Evolutionary conservation across 2,888 invertebrate species (phyloP).

Genomic region (Tenthredo notha): DNA sequence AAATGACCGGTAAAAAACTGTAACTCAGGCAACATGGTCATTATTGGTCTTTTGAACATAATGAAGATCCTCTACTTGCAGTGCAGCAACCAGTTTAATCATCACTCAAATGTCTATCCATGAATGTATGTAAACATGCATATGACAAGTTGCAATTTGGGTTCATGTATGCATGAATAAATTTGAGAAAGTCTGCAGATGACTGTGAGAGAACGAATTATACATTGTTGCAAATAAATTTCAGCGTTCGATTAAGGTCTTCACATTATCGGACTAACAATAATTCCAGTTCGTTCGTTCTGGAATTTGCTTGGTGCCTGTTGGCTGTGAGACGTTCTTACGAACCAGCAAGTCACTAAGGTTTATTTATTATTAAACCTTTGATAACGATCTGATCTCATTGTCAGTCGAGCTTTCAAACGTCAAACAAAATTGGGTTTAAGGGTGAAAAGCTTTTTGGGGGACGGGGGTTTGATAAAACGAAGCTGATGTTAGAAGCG

Average conservation of each 20-base stretch:
- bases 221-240: background rate
- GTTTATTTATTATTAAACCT: slow-evolving; percentile 12
- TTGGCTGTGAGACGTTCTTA: background rate
- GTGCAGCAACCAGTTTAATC: background rate
- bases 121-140: background rate
- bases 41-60: background rate
- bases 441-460: slow-evolving; percentile 18
- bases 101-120: background rate
- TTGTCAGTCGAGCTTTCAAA: slow-evolving; percentile 14
- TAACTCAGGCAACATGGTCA: background rate
- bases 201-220: background rate
- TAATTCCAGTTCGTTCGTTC: background rate
- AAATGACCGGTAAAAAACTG: background rate
- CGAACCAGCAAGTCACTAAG: background rate
- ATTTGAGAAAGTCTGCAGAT: background rate
- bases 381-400: slow-evolving; percentile 30
- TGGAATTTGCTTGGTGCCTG: background rate
- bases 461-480: background rate
- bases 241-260: background rate
- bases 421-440: slow-evolving; percentile 19
- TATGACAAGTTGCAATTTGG: background rate
- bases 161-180: background rate
- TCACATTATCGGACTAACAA: slow-evolving; percentile 18
- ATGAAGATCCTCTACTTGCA: background rate
- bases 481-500: background rate